phyloP scores from a whole-genome alignment of 2,797 vertebrate genomes.

The Selene dorsalis region DNA sequence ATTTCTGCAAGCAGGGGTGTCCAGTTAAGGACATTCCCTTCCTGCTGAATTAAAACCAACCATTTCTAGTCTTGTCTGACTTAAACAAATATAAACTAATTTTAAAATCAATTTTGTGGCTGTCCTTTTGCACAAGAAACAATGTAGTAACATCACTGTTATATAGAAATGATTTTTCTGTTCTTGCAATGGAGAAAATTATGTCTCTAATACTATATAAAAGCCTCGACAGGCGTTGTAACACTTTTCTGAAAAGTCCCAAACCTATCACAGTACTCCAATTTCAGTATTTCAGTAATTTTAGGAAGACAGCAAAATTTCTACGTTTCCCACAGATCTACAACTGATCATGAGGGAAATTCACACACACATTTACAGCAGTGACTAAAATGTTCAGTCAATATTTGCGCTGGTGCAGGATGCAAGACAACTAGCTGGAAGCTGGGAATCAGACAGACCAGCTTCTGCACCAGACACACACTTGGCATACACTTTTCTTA shows the following conservation, averaged over 20 bases:
- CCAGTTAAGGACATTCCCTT: conserved; percentile 12
- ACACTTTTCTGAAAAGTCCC: conserved; percentile 2
- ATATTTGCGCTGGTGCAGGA: not conserved
- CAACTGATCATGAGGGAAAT: too few relatives aligned
- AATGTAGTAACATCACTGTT: conserved; percentile 2
- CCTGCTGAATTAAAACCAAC: conserved; percentile 14
- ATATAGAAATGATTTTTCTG: not conserved
- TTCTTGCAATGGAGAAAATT: conserved; percentile 6
- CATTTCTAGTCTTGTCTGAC: conserved; percentile 20
- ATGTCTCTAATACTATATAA: not conserved
- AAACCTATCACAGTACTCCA: not conserved
- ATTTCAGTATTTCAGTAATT: not conserved
- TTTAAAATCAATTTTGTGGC: conserved; percentile 5
- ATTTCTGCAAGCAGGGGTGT: conserved; percentile 25
- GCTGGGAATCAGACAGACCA: too few relatives aligned
- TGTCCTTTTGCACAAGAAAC: not conserved
- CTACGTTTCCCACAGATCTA: too few relatives aligned
- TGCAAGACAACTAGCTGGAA: too few relatives aligned
- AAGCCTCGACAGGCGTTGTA: conserved; percentile 8
- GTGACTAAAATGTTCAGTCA: too few relatives aligned
- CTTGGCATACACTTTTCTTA: too few relatives aligned
- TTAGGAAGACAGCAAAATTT: too few relatives aligned
- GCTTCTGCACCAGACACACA: too few relatives aligned
- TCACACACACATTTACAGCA: too few relatives aligned
- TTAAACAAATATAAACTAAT: conserved; percentile 18